Evolutionary conservation across 2,888 invertebrate species (phyloP), one percentile per base, ranked within the genome.

Genomic region (Zaprionus lineosus): DNA sequence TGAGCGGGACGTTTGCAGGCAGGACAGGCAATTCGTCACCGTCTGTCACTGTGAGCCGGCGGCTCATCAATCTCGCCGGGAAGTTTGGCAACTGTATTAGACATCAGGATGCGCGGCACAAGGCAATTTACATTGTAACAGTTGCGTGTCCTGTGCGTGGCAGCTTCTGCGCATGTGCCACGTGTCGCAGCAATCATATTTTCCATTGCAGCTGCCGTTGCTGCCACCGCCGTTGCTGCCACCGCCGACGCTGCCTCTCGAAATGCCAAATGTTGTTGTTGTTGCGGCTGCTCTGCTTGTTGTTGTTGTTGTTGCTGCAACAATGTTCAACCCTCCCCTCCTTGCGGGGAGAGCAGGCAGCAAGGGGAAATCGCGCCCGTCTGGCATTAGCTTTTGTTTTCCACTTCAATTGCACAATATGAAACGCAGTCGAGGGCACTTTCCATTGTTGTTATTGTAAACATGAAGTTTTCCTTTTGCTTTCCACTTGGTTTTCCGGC

Each of bases 351-450:
- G 8, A 47, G 4, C n/a, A n/a, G n/a, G n/a, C n/a, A n/a, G n/a
- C 19, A 37, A n/a, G n/a, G 33, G 46, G 60, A 37, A 57, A 50
- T 37, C 41, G n/a, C 40, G 33, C 46, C 51, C 44, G 14, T 29
- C 51, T 50, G 58, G 60, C 52, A 61, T 67, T 72, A 76, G 77
- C 81, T 75, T 81, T 81, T 78, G 78, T 82, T 79, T 79, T 72
- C 73, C 79, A 82, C 79, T 82, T 70, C 72, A 76, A 51, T 48
- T 24, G 19, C 9, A 18, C n/a, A 31, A 41, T 34, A 33, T 40
- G 50, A 41, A 40, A 55, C 37, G 29, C 43, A 24, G 59, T 53
- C 51, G 37, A 55, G 61, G 61, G 67, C 62, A 75, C 65, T 77
- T 77, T 70, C 70, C 75, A 60, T 74, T 81, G 81, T 77, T 64